A percentile compares a stretch with the other conserved stretches of the same genome.
phyloP scores from a whole-genome alignment of 2,797 vertebrate genomes.

The Lithobates pipiens region DNA sequence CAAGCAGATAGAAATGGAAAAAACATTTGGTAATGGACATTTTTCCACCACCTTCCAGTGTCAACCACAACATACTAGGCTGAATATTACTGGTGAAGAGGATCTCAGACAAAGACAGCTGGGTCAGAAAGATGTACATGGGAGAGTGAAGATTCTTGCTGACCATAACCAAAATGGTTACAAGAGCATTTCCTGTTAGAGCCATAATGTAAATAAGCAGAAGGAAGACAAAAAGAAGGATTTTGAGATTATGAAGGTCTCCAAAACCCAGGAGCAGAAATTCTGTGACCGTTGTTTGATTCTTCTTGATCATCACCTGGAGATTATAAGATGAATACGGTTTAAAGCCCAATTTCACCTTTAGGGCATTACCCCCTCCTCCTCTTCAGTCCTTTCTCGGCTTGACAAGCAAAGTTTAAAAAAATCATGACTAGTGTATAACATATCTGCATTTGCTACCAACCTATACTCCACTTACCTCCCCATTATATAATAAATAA shows the following conservation, averaged over 20 bases:
- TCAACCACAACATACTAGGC: conserved; percentile 23
- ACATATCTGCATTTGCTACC: too few species aligned
- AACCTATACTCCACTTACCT: too few species aligned
- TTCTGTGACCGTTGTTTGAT: conserved; percentile 12
- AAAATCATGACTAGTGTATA: too few species aligned
- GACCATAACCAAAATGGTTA: conserved; percentile 1
- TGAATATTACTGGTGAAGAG: conserved; percentile 27
- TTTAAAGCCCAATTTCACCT: not conserved
- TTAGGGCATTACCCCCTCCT: not conserved
- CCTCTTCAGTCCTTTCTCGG: not conserved
- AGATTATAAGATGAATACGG: not conserved
- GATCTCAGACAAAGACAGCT: conserved; percentile 33
- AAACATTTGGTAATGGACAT: conserved; percentile 8
- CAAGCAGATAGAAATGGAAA: conserved; percentile 7
- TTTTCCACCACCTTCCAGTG: conserved; percentile 19
- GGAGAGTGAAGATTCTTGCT: conserved; percentile 19
- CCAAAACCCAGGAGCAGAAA: conserved; percentile 35
- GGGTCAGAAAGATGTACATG: conserved; percentile 39
- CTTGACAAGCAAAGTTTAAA: too few species aligned
- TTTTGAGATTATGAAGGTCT: conserved; percentile 3
- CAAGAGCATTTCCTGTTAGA: conserved; percentile 15
- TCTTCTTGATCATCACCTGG: not conserved
- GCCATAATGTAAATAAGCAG: conserved; percentile 14
- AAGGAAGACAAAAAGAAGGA: conserved; percentile 4
- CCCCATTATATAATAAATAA: too few species aligned